Evolutionary conservation across 2,888 invertebrate genomes (phyloP).

Genomic region (Teleiodes luculella): DNA sequence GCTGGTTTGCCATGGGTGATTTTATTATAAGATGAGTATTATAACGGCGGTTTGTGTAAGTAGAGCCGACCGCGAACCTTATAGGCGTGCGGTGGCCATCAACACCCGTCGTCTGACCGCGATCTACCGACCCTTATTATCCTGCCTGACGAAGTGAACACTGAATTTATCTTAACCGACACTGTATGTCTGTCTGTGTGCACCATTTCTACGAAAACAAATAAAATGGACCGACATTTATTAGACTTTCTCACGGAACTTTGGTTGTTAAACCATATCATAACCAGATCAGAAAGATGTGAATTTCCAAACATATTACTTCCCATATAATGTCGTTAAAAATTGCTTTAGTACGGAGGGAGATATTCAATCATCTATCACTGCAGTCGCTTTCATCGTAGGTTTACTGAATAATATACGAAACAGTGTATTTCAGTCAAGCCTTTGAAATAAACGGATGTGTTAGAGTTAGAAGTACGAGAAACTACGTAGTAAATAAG

Average conservation of each 20-base stretch:
- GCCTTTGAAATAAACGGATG: neutral
- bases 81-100: slow-evolving; percentile 33
- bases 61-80: slow-evolving; percentile 10
- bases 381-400: neutral
- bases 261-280: too few species aligned
- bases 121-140: slow-evolving; percentile 28
- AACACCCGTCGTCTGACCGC: slow-evolving; percentile 39
- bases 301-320: too few species aligned
- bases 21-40: slow-evolving; percentile 9
- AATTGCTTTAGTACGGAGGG: too few species aligned
- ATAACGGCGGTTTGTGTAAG: slow-evolving; percentile 12
- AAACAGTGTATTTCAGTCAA: neutral
- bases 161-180: too few species aligned
- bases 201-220: too few species aligned
- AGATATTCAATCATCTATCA: too few species aligned
- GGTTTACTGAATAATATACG: neutral
- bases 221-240: too few species aligned
- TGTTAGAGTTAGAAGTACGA: neutral
- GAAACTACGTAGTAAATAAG: neutral
- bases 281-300: too few species aligned
- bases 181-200: too few species aligned
- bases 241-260: too few species aligned
- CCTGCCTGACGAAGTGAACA: too few species aligned
- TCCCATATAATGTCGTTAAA: too few species aligned
- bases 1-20: neutral